A percentile compares a stretch with the other conserved stretches of the same genome.
These are phyloP conservation scores for Pipistrellus pipistrellus DNA, from an alignment of 2,797 vertebrate species.

Conservation along the genomic window DNA sequence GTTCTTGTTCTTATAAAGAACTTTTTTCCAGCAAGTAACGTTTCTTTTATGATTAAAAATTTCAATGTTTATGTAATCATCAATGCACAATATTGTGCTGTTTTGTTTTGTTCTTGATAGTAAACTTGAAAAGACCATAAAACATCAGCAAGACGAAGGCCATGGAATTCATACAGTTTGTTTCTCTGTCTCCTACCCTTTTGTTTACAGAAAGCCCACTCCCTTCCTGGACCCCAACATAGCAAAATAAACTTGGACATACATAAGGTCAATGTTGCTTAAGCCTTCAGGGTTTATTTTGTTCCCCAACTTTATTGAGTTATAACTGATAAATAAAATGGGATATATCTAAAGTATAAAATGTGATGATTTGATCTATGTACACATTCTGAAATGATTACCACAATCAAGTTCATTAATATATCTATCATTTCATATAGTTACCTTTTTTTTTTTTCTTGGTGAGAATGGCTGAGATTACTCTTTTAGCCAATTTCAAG, in stretches of 20 bases:
- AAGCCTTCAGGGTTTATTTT: background rate
- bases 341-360: background rate
- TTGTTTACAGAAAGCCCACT: background rate
- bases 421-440: background rate
- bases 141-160: background rate
- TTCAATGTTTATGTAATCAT: background rate
- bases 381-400: background rate
- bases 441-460: background rate
- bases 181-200: background rate
- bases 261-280: background rate
- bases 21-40: background rate
- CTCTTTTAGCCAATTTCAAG: background rate
- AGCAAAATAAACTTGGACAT: too few relatives aligned
- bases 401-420: background rate
- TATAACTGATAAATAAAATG: background rate
- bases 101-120: background rate
- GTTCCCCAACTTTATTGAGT: background rate
- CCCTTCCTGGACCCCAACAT: background rate
- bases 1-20: constrained; percentile 36
- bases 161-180: background rate
- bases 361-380: background rate
- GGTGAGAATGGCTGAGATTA: background rate
- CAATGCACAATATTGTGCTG: background rate
- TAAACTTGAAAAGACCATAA: background rate
- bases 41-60: background rate